phyloP scores from a whole-genome alignment of 1,140 invertebrate species.

The Archegozetes longisetosus region DNA sequence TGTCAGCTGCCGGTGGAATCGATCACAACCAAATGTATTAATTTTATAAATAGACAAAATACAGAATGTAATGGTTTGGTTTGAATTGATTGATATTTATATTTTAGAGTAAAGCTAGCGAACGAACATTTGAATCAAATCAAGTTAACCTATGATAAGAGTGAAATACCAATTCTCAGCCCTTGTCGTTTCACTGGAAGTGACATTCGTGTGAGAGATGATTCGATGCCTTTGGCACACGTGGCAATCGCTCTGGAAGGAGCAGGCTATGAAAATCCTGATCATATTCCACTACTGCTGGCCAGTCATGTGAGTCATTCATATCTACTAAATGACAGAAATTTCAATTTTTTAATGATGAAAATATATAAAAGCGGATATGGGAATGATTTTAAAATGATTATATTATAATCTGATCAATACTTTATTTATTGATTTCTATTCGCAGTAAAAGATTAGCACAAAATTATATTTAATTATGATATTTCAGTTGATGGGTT shows the following conservation, averaged over 20 bases:
- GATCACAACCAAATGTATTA: constrained; percentile 58
- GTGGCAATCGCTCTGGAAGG: constrained; percentile 90
- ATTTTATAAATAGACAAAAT: neutral
- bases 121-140: constrained; percentile 64
- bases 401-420: too few relatives aligned
- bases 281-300: constrained; percentile 96
- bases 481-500: constrained; percentile 31
- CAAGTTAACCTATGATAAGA: constrained; percentile 33
- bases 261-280: constrained; percentile 82
- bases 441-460: too few relatives aligned
- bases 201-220: constrained; percentile 77
- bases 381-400: too few relatives aligned
- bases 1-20: constrained; percentile 86
- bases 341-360: too few relatives aligned
- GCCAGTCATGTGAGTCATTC: constrained; percentile 59
- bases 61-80: neutral
- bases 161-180: constrained; percentile 35
- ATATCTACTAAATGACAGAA: too few relatives aligned
- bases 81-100: neutral
- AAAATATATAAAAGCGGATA: too few relatives aligned
- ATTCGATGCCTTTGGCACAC: constrained; percentile 84
- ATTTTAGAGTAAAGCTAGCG: constrained; percentile 49
- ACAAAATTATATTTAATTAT: neutral
- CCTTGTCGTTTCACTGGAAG: constrained; percentile 83
- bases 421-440: too few relatives aligned